Conservation (phyloP, 2,113 vertebrate genomes). For the Nestor notabilis region DNA sequence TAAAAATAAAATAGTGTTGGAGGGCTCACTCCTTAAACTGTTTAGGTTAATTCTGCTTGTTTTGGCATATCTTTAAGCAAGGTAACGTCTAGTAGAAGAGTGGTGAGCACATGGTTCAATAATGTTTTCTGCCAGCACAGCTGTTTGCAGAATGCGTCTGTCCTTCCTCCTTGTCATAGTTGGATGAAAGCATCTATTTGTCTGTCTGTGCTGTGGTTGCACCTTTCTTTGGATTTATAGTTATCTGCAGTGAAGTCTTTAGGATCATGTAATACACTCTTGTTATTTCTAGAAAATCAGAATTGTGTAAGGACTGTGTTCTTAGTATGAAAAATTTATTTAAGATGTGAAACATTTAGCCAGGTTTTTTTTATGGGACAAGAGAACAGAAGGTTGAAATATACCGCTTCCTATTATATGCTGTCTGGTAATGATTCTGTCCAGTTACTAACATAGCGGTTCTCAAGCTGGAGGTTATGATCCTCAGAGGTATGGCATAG, state of each 20-base stretch:
- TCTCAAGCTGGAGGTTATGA: background rate
- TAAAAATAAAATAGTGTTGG: background rate
- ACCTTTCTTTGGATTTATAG: background rate
- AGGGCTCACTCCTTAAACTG: background rate
- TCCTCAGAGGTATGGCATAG: background rate
- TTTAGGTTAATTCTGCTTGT: background rate
- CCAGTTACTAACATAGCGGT: background rate
- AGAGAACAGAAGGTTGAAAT: background rate
- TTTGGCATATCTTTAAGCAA: conserved; percentile 5
- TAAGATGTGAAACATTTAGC: background rate
- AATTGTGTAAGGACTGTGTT: background rate
- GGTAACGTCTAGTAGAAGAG: background rate
- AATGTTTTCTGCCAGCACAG: conserved; percentile 34
- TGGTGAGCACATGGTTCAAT: conserved; percentile 2
- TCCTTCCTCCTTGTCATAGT: conserved; percentile 20
- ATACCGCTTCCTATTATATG: background rate
- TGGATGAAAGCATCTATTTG: conserved; percentile 49
- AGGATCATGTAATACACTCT: background rate
- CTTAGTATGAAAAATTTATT: background rate
- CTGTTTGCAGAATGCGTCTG: conserved; percentile 43
- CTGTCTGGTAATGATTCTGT: background rate
- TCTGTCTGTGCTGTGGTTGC: conserved; percentile 35
- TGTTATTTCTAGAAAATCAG: background rate
- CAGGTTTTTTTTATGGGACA: background rate
- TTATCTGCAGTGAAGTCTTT: background rate